Evolutionary conservation across 2,113 vertebrate genomes (phyloP), one percentile per base, ranked within the genome.

Genomic region (Tragelaphus strepsiceros): DNA sequence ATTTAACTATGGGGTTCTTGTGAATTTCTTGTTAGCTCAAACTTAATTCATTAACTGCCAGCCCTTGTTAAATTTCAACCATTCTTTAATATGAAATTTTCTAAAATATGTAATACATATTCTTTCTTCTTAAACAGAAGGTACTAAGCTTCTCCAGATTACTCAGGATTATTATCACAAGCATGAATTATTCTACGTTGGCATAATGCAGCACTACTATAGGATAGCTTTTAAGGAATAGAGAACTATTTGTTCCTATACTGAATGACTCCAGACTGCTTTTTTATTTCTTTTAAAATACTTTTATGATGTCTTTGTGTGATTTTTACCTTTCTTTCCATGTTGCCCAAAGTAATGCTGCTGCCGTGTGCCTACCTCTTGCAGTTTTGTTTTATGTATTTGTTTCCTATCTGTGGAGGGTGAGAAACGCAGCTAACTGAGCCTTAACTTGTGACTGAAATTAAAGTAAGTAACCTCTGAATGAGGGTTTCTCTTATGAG

Each of bases 1-100:
- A 80, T 95, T 95, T 83, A 87, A 61, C 80, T 94, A 46, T 91
- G 58, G 26, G 77, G 10, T 90, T 93, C 87, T 93, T 93, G 24
- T 90, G 56, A 96, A 61, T 94, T 92, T 90, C 81, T 59, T 92
- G 53, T 67, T 96, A 81, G 91, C 16, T 43, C 77, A 96, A 95
- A 87, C 8, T 78, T 92, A 90, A 80, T 94, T 92, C 58, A 62
- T 74, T 89, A 85, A 64, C 56, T 90, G 19, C 9, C 22, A 95
- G 51, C 22, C 2, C 26, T 87, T 97, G 35, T 91, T 91, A 92
- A 94, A 81, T 94, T 90, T 94, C 62, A 94, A 39, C 39, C 80
- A 90, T 89, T 87, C 74, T 59, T 93, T 49, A 16, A 51, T 93
- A 35, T 96, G 62, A 97, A 61, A 61, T 51, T 94, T 97, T 84